phyloP scores from a whole-genome alignment of 2,113 vertebrate genomes.

The Chiloscyllium plagiosum region DNA sequence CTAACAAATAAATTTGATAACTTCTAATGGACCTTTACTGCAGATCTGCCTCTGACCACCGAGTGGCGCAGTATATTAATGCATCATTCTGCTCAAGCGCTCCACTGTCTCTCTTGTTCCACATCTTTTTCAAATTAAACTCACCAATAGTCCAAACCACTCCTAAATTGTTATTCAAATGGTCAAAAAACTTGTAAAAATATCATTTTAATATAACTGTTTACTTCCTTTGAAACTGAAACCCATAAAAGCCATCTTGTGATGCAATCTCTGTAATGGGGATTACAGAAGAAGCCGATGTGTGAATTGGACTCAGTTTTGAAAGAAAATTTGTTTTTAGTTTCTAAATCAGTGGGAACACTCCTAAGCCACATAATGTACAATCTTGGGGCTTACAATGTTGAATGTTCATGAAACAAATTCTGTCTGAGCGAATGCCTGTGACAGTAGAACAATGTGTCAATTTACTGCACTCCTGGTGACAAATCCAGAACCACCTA shows the following conservation, averaged over 20 bases:
- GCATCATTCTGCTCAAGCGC: not conserved
- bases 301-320: not conserved
- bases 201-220: not conserved
- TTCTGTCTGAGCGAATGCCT: not conserved
- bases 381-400: not conserved
- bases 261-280: not conserved
- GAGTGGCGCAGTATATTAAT: slow-evolving; percentile 3
- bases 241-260: not conserved
- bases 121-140: not conserved
- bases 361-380: not conserved
- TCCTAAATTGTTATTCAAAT: not conserved
- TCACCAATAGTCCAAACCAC: not conserved
- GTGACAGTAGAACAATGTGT: not conserved
- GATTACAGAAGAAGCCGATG: not conserved
- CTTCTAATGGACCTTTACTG: not conserved
- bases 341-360: not conserved
- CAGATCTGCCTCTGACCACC: not conserved
- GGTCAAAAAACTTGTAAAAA: not conserved
- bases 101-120: not conserved
- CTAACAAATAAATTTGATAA: not conserved
- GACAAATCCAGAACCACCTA: not conserved
- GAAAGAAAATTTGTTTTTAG: not conserved
- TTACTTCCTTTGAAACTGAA: slow-evolving; percentile 10
- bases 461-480: not conserved
- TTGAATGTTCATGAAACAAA: not conserved